Evolutionary conservation across 2,888 invertebrate species (phyloP), one percentile per base, ranked within the genome.

Genomic region (Gisinianus flammeolus): DNA sequence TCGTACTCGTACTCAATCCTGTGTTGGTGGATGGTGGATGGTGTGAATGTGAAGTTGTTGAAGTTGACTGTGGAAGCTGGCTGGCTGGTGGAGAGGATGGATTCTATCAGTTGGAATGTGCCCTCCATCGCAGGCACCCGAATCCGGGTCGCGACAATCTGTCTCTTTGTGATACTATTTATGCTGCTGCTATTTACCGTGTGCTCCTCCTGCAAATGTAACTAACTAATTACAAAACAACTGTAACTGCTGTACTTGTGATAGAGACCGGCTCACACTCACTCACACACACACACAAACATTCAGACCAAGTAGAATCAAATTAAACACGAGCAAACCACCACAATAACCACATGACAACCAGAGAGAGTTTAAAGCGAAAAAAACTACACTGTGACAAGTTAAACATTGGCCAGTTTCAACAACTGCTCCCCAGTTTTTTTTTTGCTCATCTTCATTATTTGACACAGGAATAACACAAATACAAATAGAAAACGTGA

Each of bases 41-140:
- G 64, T 62, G 19, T n/a, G 56, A 56, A 62, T n/a, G 67, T 22
- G 31, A 62, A 74, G n/a, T n/a, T n/a, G 31, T 71, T 44, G 10
- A 24, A 56, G 68, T 66, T 44, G 44, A 31, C 54, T 70, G 54
- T 44, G 56, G 67, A 67, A 56, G 68, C 64, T 75, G 70, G 71
- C 30, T 35, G 58, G 35, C 58, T 73, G 73, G 33, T 58, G n/a
- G 71, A 52, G 22, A 56, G 30, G 73, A 73, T 73, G 73, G 24
- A 33, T 19, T 26, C 35, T 58, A 44, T 79, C 79, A 80, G 81
- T 79, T 81, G 80, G 77, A 80, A 79, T 79, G 79, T 79, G 77
- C 79, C 79, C 80, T 81, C 79, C 81, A 79, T 81, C 80, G 79
- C 79, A 81, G 82, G 80, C 79, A 81, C 80, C 83, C 81, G 80